phyloP scores from a whole-genome alignment of 2,113 vertebrate species.

The Meriones unguiculatus region DNA sequence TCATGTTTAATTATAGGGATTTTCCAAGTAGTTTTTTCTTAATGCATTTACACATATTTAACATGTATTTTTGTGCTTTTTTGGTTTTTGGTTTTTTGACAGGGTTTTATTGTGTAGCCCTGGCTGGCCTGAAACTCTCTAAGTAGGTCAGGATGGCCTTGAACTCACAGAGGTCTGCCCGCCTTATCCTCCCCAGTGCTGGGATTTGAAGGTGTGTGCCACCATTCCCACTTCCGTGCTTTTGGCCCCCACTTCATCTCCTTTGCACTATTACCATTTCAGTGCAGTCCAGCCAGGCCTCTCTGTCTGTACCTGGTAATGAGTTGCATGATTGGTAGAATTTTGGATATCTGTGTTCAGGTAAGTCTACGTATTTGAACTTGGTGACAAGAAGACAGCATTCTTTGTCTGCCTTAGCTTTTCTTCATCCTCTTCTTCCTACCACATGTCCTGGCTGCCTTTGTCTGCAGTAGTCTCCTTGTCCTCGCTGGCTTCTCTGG shows the following conservation, averaged over 20 bases:
- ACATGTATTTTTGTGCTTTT: constrained; percentile 4
- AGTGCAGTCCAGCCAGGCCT: neutral
- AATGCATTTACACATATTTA: constrained; percentile 6
- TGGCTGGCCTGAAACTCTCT: neutral
- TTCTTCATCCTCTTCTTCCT: neutral
- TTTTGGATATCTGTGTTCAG: constrained; percentile 24
- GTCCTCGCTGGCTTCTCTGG: neutral
- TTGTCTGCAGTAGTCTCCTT: neutral
- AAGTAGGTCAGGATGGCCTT: neutral
- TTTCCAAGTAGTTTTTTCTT: neutral
- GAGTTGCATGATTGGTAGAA: neutral
- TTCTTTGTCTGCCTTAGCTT: neutral
- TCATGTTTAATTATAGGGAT: neutral
- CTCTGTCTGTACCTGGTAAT: constrained; percentile 36
- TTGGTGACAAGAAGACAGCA: neutral
- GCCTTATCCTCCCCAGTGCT: neutral
- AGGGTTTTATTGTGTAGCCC: neutral
- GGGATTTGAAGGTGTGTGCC: neutral
- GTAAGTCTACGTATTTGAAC: constrained; percentile 35
- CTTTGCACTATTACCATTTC: constrained; percentile 33
- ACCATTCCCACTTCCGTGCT: neutral
- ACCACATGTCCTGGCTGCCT: neutral
- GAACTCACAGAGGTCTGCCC: neutral
- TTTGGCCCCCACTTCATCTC: neutral
- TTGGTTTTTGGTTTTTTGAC: neutral